Base-by-base conservation (phyloP, 2,797 vertebrate genomes). In the Hybognathus amarus region DNA sequence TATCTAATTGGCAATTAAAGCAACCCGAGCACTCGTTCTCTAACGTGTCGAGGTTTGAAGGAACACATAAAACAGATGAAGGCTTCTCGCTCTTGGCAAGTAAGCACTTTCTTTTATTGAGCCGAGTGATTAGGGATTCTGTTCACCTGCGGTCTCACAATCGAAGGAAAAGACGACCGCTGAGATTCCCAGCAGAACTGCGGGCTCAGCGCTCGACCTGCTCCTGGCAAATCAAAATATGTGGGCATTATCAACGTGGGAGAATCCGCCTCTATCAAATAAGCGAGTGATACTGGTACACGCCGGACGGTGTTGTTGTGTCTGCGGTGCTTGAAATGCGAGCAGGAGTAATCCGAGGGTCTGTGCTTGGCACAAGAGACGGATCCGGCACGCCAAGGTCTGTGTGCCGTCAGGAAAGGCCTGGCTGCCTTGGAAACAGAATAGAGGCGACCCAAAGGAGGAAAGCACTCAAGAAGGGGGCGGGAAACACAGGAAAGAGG, bases 401-500 rank as follows among this genome's bases (percentile, higher is more conserved):
- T 76, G 79, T 56, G 85, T 77, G 66, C 71, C 83, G 75, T 73
- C 83, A 85, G 84, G 83, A 83, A 86, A 87, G 86, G 84, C 86
- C 87, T 70, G 82, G 92, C 90, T 92, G 90, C 91, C 87, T 85
- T 92, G 91, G 93, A 87, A 92, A 93, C 87, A 33, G 88, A 71
- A 73, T 64, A 79, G n/a, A 87, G 82, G 84, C 86, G 68, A 89
- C 85, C 80, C 74, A 67, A 77, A 85, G 68, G 84, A 83, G 83
- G 69, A 66, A 63, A 75, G 27, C 52, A 56, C 59, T 69, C 50
- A 18, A 42, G 63, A 82, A 69, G 78, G 70, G 81, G 75, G 36
- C 83, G 67, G 66, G 77, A 86, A 64, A 45, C 56, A 79, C 82
- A 80, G 84, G 64, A 85, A 79, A 88, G 83, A 87, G 83, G 87